Percentiles rank a stretch among this genome's conserved stretches.
Conservation (phyloP, 2,797 vertebrate species). For the Psittacula echo region DNA sequence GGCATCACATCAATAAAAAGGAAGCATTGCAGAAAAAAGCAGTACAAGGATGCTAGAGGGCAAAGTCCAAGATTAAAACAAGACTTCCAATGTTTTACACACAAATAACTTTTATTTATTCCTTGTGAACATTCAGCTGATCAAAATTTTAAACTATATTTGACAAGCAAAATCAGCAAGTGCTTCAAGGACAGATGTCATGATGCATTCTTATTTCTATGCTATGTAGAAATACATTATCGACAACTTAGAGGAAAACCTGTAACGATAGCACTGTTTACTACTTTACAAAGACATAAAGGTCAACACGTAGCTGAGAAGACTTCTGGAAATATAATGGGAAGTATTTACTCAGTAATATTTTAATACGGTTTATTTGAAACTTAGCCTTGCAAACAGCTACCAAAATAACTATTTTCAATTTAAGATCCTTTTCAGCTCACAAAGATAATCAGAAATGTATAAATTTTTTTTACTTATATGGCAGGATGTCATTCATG, state of each 20-base stretch:
- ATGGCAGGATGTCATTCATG: not conserved
- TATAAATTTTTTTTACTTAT: accelerated
- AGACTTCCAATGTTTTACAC: not conserved
- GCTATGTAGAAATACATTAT: not conserved
- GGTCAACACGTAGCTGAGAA: not conserved
- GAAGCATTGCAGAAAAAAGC: not conserved
- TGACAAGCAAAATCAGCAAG: not conserved
- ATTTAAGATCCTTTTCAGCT: not conserved
- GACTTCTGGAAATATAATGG: not conserved
- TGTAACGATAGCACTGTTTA: accelerated
- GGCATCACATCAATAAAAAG: not conserved
- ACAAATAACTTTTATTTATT: not conserved
- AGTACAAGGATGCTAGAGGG: not conserved
- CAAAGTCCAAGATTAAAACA: not conserved
- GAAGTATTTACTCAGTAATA: not conserved
- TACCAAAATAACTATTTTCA: not conserved
- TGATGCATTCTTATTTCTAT: not conserved
- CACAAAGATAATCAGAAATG: not conserved
- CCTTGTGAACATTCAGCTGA: not conserved
- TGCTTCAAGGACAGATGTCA: not conserved
- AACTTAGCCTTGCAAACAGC: not conserved
- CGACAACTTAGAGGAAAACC: not conserved
- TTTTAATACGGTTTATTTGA: not conserved
- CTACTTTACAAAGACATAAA: not conserved
- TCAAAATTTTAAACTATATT: not conserved